These are phyloP conservation scores for Hippoglossus hippoglossus DNA, from an alignment of 2,797 vertebrate species.

Conservation along the genomic window DNA sequence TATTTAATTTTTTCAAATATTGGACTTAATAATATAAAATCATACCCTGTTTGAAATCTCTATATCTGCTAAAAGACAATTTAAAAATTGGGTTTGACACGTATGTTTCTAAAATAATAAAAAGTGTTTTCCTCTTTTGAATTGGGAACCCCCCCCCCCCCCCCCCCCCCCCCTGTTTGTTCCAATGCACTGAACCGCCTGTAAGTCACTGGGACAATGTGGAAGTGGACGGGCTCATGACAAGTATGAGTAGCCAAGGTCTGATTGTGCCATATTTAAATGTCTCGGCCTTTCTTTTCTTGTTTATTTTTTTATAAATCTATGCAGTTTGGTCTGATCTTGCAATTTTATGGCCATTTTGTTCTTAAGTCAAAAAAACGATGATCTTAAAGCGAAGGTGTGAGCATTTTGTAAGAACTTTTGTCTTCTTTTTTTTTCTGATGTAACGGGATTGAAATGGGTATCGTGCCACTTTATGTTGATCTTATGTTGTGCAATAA, in stretches of 20 bases:
- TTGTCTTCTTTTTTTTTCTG: slow-evolving; percentile 25
- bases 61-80: slow-evolving; percentile 42
- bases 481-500: slow-evolving; percentile 88
- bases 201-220: slow-evolving; percentile 49
- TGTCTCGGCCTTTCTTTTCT: slow-evolving; percentile 27
- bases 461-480: slow-evolving; percentile 83
- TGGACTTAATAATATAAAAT: slow-evolving; percentile 35
- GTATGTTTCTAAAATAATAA: slow-evolving; percentile 26
- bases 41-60: slow-evolving; percentile 25
- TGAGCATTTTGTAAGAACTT: slow-evolving; percentile 80
- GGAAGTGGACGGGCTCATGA: slow-evolving; percentile 59
- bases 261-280: slow-evolving; percentile 64
- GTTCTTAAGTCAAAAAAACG: slow-evolving; percentile 59
- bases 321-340: slow-evolving; percentile 83
- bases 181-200: slow-evolving; percentile 52
- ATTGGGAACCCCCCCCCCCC: slow-evolving; percentile 54
- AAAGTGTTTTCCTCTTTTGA: slow-evolving; percentile 51
- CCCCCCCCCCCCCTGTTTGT: slow-evolving; percentile 40
- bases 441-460: slow-evolving; percentile 79
- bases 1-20: slow-evolving; percentile 27
- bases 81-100: slow-evolving; percentile 40
- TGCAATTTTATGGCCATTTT: slow-evolving; percentile 71
- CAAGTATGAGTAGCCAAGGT: slow-evolving; percentile 58
- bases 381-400: slow-evolving; percentile 59
- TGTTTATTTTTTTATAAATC: slow-evolving; percentile 70